These are phyloP conservation scores for Cantharis lateralis DNA, from an alignment of 2,888 invertebrate species.

Conservation along the genomic window DNA sequence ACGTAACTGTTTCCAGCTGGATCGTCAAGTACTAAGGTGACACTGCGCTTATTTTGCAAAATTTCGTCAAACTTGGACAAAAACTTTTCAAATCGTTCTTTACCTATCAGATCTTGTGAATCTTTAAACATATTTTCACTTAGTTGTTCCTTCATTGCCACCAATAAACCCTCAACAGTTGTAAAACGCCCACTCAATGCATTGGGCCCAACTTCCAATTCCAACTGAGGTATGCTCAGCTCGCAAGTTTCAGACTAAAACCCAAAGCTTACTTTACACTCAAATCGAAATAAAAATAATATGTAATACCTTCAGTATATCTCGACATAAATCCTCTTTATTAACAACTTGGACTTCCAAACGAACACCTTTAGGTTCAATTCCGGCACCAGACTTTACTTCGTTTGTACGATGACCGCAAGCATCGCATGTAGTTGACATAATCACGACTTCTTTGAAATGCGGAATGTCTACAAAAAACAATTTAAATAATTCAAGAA, in stretches of 20 bases:
- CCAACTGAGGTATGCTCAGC: constrained; percentile 83
- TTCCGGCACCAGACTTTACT: constrained; percentile 91
- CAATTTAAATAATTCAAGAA: constrained; percentile 13
- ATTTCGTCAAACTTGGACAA: constrained; percentile 69
- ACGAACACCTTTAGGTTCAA: constrained; percentile 78
- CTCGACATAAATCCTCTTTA: constrained; percentile 84
- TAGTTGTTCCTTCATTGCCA: constrained; percentile 79
- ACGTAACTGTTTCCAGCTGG: constrained; percentile 97
- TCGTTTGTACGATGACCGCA: constrained; percentile 95
- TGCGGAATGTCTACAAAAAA: constrained; percentile 80
- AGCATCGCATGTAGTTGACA: constrained; percentile 90
- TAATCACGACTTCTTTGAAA: constrained; percentile 97
- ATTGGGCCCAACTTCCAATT: constrained; percentile 82
- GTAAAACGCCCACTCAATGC: constrained; percentile 93
- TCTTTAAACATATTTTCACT: constrained; percentile 71
- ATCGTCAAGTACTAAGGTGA: constrained; percentile 89
- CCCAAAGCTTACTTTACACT: not conserved
- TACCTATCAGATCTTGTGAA: constrained; percentile 65
- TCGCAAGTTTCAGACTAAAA: constrained; percentile 78
- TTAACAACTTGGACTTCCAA: constrained; percentile 75
- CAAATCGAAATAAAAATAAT: not conserved
- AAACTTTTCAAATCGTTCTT: constrained; percentile 66
- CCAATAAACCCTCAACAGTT: constrained; percentile 89
- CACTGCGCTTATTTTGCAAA: constrained; percentile 62
- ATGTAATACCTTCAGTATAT: constrained; percentile 80